A percentile compares a stretch with the other conserved stretches of the same genome.
Evolutionary conservation across 1,140 invertebrate species (phyloP).

Genomic region (Lasaia peninsularis): DNA sequence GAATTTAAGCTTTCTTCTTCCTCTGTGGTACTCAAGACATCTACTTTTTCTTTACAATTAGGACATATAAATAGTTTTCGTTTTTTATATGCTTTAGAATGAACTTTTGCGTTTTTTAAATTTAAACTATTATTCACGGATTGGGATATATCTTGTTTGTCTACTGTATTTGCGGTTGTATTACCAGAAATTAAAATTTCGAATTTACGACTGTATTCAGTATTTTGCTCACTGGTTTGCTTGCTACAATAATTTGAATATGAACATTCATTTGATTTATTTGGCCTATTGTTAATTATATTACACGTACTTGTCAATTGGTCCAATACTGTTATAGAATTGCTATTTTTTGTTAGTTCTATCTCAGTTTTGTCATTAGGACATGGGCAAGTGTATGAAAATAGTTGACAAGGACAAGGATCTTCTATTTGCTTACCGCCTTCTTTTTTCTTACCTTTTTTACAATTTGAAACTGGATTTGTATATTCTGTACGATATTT

Average conservation of each 20-base stretch:
- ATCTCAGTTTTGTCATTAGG: constrained; percentile 47
- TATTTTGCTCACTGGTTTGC: constrained; percentile 28
- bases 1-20: constrained; percentile 41
- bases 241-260: constrained; percentile 32
- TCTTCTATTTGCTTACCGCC: constrained; percentile 42
- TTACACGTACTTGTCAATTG: constrained; percentile 44
- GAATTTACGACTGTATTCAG: constrained; percentile 22
- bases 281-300: constrained; percentile 23
- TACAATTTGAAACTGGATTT: constrained; percentile 38
- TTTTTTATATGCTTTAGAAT: constrained; percentile 34
- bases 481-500: constrained; percentile 53
- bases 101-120: constrained; percentile 20
- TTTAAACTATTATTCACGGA: neutral
- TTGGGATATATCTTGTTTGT: constrained; percentile 22
- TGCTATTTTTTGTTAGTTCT: constrained; percentile 43
- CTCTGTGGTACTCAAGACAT: constrained; percentile 42
- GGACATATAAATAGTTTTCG: constrained; percentile 45
- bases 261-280: constrained; percentile 22
- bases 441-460: constrained; percentile 41
- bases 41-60: constrained; percentile 52
- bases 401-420: constrained; percentile 57
- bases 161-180: constrained; percentile 10
- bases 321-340: constrained; percentile 37
- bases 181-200: constrained; percentile 26
- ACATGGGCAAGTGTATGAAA: constrained; percentile 57